phyloP scores from a whole-genome alignment of 2,113 vertebrate species.

The Phyllopteryx taeniolatus region DNA sequence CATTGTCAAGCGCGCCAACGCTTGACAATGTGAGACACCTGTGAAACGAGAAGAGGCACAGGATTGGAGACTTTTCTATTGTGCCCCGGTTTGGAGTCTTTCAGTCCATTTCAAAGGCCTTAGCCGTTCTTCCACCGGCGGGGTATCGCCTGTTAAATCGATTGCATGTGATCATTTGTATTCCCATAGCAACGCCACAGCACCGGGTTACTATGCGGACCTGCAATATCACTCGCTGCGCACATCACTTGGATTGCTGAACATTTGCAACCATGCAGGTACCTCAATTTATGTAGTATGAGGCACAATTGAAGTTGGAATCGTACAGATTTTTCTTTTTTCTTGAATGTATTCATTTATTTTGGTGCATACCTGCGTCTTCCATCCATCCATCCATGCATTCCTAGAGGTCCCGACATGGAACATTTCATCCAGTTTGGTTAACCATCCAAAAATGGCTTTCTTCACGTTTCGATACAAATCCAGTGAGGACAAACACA shows the following conservation, averaged over 20 bases:
- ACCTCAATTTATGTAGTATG: background rate
- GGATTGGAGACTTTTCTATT: background rate
- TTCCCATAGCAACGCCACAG: slow-evolving; percentile 36
- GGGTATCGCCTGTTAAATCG: slow-evolving; percentile 3
- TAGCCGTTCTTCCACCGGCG: slow-evolving; percentile 12
- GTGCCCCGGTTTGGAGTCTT: background rate
- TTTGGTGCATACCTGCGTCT: background rate
- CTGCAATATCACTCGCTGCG: slow-evolving; percentile 17
- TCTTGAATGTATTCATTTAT: too few species aligned
- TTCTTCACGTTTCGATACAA: slow-evolving; percentile 58
- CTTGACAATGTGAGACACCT: slow-evolving; percentile 25
- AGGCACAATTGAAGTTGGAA: background rate
- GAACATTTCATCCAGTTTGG: slow-evolving; percentile 22
- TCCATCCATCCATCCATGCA: background rate
- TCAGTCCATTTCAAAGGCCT: background rate
- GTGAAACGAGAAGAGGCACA: background rate
- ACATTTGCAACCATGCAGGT: slow-evolving; percentile 9
- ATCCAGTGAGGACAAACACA: slow-evolving; percentile 49
- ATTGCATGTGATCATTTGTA: slow-evolving; percentile 36
- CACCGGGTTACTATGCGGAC: slow-evolving; percentile 33
- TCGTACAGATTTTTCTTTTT: background rate
- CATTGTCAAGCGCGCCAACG: slow-evolving; percentile 33
- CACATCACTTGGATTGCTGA: slow-evolving; percentile 25
- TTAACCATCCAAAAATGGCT: slow-evolving; percentile 42
- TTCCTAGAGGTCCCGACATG: background rate